Evolutionary conservation across 2,113 vertebrate genomes (phyloP).

Genomic region (Otis tarda): DNA sequence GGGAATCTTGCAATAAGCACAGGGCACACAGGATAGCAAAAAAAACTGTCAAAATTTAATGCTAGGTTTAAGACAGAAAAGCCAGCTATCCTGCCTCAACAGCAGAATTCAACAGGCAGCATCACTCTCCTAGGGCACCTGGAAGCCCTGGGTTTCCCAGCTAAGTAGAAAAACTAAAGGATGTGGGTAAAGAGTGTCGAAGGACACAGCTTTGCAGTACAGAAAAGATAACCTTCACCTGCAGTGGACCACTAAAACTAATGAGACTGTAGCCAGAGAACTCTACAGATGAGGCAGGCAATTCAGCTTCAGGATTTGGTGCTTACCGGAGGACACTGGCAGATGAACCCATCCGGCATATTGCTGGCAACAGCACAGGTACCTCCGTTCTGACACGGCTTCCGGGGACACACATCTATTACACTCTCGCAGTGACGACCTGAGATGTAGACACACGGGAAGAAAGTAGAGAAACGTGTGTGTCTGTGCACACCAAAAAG

Average conservation of each 20-base stretch:
- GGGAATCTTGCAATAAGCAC: background rate
- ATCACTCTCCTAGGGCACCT: background rate
- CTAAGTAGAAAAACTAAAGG: background rate
- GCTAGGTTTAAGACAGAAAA: background rate
- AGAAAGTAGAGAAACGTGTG: background rate
- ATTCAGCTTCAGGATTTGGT: rapidly evolving
- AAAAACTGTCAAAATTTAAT: background rate
- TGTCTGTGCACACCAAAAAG: background rate
- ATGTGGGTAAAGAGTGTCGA: background rate
- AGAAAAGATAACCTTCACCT: background rate
- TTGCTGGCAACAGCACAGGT: constrained; percentile 87
- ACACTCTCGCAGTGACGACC: constrained; percentile 91
- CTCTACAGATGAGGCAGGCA: background rate
- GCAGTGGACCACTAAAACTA: background rate
- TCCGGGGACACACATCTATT: constrained; percentile 86
- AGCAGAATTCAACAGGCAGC: background rate
- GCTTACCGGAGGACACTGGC: constrained; percentile 85
- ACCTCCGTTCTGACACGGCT: constrained; percentile 86
- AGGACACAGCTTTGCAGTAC: background rate
- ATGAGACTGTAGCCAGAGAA: background rate
- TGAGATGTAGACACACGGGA: constrained; percentile 21
- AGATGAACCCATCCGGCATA: constrained; percentile 86
- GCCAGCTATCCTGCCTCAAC: background rate
- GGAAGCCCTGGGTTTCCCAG: background rate
- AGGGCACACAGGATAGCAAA: background rate